A percentile compares a stretch with the other conserved stretches of the same genome.
phyloP scores from a whole-genome alignment of 2,797 vertebrate genomes.

The Schizopygopsis pylzovi region DNA sequence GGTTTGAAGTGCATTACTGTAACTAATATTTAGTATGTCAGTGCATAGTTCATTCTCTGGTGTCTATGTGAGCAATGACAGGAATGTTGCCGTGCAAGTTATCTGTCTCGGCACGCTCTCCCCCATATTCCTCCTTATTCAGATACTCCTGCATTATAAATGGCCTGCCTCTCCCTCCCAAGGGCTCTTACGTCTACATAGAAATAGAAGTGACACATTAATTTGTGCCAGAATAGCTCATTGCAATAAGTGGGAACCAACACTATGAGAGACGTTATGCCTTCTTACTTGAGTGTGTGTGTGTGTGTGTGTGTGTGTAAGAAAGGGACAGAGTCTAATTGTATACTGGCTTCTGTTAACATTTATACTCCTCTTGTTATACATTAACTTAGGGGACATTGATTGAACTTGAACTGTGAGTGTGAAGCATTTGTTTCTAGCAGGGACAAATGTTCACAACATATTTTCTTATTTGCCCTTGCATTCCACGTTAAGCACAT shows the following conservation, averaged over 20 bases:
- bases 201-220: constrained; percentile 63
- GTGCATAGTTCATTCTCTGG: constrained; percentile 57
- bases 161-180: constrained; percentile 57
- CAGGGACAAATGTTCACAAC: background rate
- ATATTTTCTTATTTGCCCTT: constrained; percentile 22
- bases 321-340: constrained; percentile 4
- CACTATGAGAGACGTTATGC: constrained; percentile 4
- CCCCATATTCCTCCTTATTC: constrained; percentile 57
- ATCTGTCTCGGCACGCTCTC: constrained; percentile 72
- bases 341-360: constrained; percentile 31
- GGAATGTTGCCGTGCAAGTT: constrained; percentile 74
- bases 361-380: constrained; percentile 30
- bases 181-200: constrained; percentile 51
- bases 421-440: constrained; percentile 46
- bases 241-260: constrained; percentile 49
- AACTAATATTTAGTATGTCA: constrained; percentile 7
- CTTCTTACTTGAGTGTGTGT: background rate
- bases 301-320: background rate
- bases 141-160: constrained; percentile 54
- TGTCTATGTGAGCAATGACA: constrained; percentile 71
- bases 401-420: constrained; percentile 44
- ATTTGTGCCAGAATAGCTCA: constrained; percentile 49
- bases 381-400: constrained; percentile 47
- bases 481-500: background rate
- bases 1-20: background rate